These are phyloP conservation scores for Otolemur crassicaudatus DNA, from an alignment of 2,797 vertebrate species.

Conservation along the genomic window DNA sequence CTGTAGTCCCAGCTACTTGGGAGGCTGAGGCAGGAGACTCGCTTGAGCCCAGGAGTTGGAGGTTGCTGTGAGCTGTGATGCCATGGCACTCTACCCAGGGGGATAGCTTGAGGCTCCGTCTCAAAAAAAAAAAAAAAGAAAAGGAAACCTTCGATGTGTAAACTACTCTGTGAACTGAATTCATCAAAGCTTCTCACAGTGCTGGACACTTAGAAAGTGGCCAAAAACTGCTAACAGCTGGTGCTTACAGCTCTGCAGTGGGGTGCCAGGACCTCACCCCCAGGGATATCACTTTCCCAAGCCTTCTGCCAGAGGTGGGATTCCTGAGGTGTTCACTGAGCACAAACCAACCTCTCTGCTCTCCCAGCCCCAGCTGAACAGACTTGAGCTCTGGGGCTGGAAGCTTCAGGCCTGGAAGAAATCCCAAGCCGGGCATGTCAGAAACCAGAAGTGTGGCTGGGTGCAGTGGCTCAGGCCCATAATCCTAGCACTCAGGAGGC, in stretches of 20 bases:
- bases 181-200: not conserved
- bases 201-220: not conserved
- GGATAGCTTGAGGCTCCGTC: too few relatives aligned
- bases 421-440: constrained; percentile 7
- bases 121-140: not conserved
- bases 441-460: not conserved
- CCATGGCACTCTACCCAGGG: too few relatives aligned
- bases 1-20: too few relatives aligned
- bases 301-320: not conserved
- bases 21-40: too few relatives aligned
- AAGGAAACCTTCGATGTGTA: not conserved
- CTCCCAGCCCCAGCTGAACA: not conserved
- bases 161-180: too few relatives aligned
- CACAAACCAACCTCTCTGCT: not conserved
- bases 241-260: not conserved
- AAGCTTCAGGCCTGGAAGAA: not conserved
- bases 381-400: not conserved
- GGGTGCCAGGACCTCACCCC: not conserved
- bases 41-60: too few relatives aligned
- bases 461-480: too few relatives aligned
- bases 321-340: not conserved
- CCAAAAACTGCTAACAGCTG: not conserved
- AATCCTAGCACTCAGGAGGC: too few relatives aligned
- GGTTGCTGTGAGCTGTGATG: too few relatives aligned
- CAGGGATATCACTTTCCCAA: not conserved